Base-by-base conservation (phyloP, 2,113 vertebrate genomes). In the Sapayoa aenigma region DNA sequence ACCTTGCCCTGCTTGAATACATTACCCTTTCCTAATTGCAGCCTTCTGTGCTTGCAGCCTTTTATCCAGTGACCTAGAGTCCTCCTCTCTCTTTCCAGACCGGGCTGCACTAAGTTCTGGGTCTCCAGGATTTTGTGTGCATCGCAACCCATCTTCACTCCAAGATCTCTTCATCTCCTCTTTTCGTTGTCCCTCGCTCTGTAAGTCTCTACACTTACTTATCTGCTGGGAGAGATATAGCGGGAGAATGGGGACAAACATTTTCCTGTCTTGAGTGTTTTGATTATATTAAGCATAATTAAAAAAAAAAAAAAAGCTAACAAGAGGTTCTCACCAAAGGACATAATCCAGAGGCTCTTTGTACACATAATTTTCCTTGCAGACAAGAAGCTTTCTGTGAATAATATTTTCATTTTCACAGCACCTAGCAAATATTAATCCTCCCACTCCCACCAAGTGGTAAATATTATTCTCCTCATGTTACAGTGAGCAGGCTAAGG, bases 101-200 rank as follows among this genome's bases (percentile, higher is more conserved):
- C 37, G 5, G 0, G 0, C 35, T 20, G 24, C 25, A n/a, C 42
- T 9, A 15, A 22, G 15, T 31, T 58, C 11, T 2, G 7, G 24
- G 25, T 53, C 33, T 39, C 60, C 37, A 2, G 12, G 35, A 14
- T 30, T 37, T 39, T 42, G 27, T 41, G 7, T 28, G 42, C 44
- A 3, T 25, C 39, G 31, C 52, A 22, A 28, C 27, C 6, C 69
- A 49, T 60, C 37, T 52, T 42, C 46, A 37, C 16, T 18, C 49
- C 56, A 50, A 76, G 12, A 55, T 16, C 41, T 65, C 47, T 15
- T 76, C 41, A 9, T 44, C 62, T 31, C 69, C 39, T 47, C 71
- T 46, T 74, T 74, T 50, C 41, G 9, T 11, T 22, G 2, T 14
- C 41, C 42, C 12, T 53, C 1, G 3, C 41, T 72, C 62, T 66